Evolutionary conservation across 2,113 vertebrate species (phyloP).

Genomic region (Elanoides forficatus): DNA sequence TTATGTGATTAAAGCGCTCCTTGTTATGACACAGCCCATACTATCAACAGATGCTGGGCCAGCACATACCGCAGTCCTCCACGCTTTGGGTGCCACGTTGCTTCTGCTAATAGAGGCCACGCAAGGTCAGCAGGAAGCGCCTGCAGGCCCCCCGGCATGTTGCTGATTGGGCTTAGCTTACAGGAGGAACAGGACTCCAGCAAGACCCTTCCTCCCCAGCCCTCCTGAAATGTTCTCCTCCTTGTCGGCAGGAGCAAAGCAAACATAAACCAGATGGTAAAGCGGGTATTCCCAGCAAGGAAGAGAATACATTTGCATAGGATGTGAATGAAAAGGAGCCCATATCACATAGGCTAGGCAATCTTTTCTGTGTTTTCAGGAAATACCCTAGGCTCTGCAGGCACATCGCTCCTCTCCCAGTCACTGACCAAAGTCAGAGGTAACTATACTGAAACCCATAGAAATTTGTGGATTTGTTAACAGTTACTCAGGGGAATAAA

Average conservation of each 20-base stretch:
- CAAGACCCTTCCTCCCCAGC: conserved; percentile 6
- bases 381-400: no score
- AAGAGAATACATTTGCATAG: neutral
- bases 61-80: neutral
- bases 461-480: neutral
- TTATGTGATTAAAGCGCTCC: conserved; percentile 36
- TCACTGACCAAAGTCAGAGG: neutral
- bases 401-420: neutral
- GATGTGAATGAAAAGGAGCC: neutral
- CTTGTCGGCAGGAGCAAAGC: neutral
- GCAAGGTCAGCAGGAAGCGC: neutral
- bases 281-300: neutral
- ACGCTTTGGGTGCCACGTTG: neutral
- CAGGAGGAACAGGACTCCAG: neutral
- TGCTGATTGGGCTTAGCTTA: neutral
- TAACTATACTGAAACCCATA: neutral
- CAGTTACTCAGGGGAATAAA: neutral
- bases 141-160: neutral
- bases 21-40: neutral
- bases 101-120: neutral
- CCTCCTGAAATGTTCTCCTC: neutral
- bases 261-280: conserved; percentile 60
- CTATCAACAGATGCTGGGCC: conserved; percentile 19
- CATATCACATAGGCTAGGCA: fast-evolving
- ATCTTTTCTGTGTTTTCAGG: fast-evolving